Conservation (phyloP, 2,113 vertebrate genomes). For the Cyprinodon variegatus region DNA sequence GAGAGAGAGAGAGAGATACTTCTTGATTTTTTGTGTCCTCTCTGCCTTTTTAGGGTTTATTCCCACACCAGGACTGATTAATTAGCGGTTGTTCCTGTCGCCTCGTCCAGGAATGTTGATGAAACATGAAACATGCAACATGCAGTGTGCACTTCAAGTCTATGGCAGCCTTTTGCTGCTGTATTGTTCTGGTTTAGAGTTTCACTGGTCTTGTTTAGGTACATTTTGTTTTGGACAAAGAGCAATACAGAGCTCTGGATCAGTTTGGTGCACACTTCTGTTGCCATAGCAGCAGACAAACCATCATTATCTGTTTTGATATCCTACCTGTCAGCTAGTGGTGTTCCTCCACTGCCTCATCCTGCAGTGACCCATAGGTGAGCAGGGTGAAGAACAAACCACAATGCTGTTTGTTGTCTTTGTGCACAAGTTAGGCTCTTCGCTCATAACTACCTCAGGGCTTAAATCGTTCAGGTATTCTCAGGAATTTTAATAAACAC, state of each 20-base stretch:
- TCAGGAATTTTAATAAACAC: not conserved
- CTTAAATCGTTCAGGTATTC: not conserved
- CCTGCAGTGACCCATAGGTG: constrained; percentile 24
- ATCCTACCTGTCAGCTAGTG: constrained; percentile 10
- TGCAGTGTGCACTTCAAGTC: constrained; percentile 33
- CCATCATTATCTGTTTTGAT: constrained; percentile 53
- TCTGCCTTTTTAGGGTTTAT: not conserved
- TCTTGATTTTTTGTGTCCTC: constrained; percentile 9
- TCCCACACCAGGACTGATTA: constrained; percentile 22
- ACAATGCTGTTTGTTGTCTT: not conserved
- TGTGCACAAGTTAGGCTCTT: not conserved
- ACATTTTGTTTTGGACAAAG: constrained; percentile 22
- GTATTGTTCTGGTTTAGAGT: constrained; percentile 39
- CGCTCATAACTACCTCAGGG: constrained; percentile 25
- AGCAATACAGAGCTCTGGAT: constrained; percentile 23
- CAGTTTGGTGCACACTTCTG: constrained; percentile 24
- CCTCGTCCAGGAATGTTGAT: constrained; percentile 42
- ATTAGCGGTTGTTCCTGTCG: not conserved
- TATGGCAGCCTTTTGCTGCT: constrained; percentile 19
- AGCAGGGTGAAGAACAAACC: not conserved
- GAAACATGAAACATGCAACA: constrained; percentile 17
- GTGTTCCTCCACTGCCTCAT: constrained; percentile 14
- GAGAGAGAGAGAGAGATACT: not conserved
- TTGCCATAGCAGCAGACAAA: constrained; percentile 64
- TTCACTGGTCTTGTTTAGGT: constrained; percentile 55